Evolutionary conservation across 2,113 vertebrate genomes (phyloP).

Genomic region (Gasterosteus aculeatus): DNA sequence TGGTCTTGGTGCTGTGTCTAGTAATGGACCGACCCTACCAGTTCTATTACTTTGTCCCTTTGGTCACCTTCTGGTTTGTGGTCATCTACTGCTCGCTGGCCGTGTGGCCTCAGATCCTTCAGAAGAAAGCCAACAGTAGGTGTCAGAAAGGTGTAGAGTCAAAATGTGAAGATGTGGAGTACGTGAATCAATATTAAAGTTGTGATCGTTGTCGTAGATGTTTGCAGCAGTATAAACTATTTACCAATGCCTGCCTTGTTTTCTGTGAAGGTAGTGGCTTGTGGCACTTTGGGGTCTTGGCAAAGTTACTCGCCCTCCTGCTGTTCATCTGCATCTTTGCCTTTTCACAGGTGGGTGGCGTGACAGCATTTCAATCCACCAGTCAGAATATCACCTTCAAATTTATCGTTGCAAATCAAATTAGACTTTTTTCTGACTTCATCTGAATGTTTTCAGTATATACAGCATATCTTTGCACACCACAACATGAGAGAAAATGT

Average conservation of each 20-base stretch:
- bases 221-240: not conserved
- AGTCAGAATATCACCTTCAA: not conserved
- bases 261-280: slow-evolving; percentile 85
- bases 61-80: slow-evolving; percentile 97
- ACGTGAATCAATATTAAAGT: not conserved
- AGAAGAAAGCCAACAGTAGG: slow-evolving; percentile 93
- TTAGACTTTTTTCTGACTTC: not conserved
- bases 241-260: slow-evolving; percentile 6
- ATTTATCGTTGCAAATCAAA: not conserved
- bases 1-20: slow-evolving; percentile 94
- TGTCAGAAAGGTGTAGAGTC: not conserved
- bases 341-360: slow-evolving; percentile 87
- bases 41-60: slow-evolving; percentile 98
- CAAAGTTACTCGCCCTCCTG: slow-evolving; percentile 88
- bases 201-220: not conserved
- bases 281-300: slow-evolving; percentile 90
- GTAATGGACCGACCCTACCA: slow-evolving; percentile 98
- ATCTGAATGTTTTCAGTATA: not conserved
- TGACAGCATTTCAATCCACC: not conserved
- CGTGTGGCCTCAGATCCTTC: slow-evolving; percentile 93
- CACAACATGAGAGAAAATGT: not conserved
- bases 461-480: not conserved
- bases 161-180: not conserved
- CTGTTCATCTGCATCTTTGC: slow-evolving; percentile 92
- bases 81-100: slow-evolving; percentile 92